Conservation (phyloP, 2,797 vertebrate genomes). For the Rhabdomys pumilio region DNA sequence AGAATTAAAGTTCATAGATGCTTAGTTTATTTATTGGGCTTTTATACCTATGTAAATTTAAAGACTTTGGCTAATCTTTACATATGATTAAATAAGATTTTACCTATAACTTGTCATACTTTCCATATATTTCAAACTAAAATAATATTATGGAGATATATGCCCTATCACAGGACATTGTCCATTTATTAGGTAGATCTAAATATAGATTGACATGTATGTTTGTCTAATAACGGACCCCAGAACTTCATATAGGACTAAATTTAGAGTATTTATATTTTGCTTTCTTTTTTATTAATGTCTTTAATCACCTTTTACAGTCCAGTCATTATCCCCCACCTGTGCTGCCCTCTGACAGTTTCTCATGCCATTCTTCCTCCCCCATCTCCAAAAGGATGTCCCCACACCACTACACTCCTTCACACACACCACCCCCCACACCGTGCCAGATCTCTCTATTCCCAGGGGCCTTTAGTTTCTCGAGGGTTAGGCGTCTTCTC, state of each 20-base stretch:
- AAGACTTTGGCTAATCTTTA: constrained; percentile 30
- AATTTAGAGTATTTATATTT: neutral
- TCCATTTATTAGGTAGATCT: neutral
- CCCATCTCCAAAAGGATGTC: neutral
- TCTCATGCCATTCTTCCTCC: neutral
- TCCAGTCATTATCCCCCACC: neutral
- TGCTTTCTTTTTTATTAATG: neutral
- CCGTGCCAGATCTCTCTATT: neutral
- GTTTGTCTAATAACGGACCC: neutral
- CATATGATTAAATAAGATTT: constrained; percentile 15
- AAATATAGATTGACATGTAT: neutral
- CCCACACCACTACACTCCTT: neutral
- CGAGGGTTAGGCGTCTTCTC: neutral
- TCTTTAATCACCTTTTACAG: neutral
- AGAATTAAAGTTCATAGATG: neutral
- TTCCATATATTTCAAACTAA: constrained; percentile 24
- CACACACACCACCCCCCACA: neutral
- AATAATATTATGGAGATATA: constrained; percentile 12
- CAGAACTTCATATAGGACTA: neutral
- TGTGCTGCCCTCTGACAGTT: neutral
- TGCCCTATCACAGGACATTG: neutral
- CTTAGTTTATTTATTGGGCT: neutral
- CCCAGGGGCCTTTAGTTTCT: neutral
- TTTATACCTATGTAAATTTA: neutral
- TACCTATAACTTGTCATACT: constrained; percentile 23